These are phyloP conservation scores for Orestias chungarensis DNA, from an alignment of 2,797 vertebrate genomes.

Conservation along the genomic window DNA sequence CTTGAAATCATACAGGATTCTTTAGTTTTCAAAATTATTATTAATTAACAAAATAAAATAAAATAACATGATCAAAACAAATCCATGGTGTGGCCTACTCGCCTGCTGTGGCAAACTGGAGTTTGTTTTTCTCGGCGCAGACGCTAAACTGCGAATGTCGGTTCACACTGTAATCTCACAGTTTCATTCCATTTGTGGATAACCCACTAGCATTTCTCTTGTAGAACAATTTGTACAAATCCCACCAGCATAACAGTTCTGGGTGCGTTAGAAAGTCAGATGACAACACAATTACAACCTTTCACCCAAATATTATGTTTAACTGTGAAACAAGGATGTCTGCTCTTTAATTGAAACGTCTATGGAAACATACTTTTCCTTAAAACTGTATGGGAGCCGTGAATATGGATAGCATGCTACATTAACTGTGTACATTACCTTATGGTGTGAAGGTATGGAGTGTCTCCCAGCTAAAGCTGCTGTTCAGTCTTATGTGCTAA, in stretches of 20 bases:
- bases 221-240: not conserved
- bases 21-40: not conserved
- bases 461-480: not conserved
- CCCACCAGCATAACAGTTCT: not conserved
- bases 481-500: not conserved
- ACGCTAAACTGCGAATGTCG: not conserved
- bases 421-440: slow-evolving; percentile 3
- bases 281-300: not conserved
- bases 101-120: too few relatives aligned
- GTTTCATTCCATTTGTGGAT: not conserved
- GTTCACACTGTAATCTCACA: not conserved
- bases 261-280: not conserved
- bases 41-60: too few relatives aligned
- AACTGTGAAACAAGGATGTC: not conserved
- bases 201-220: not conserved
- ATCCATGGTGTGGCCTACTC: too few relatives aligned
- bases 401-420: slow-evolving; percentile 1
- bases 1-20: too few relatives aligned
- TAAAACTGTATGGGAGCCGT: not conserved
- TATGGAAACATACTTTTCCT: not conserved
- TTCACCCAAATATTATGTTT: not conserved
- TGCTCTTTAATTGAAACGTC: slow-evolving; percentile 2
- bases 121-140: not conserved
- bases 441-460: not conserved
- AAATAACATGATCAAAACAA: too few relatives aligned